A percentile compares a stretch with the other conserved stretches of the same genome.
Evolutionary conservation across 1,140 invertebrate genomes (phyloP).

Genomic region (Periplaneta americana): DNA sequence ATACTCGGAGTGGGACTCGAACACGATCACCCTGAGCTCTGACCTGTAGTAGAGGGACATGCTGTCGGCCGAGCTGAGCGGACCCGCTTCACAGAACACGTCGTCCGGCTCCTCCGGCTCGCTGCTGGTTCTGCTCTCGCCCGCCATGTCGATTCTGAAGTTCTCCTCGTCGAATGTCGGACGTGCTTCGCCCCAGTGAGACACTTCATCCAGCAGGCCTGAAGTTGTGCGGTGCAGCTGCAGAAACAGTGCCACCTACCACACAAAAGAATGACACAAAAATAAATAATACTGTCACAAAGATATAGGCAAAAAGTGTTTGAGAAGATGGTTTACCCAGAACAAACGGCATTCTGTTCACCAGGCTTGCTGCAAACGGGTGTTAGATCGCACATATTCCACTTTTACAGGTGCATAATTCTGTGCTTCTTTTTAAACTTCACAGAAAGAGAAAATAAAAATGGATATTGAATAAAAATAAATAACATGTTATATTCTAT

Average conservation of each 20-base stretch:
- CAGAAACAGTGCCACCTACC: constrained; percentile 15
- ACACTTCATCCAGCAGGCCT: constrained; percentile 2
- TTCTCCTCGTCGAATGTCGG: constrained; percentile 2
- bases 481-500: no score
- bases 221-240: neutral
- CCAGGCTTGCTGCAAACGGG: no score
- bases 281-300: no score
- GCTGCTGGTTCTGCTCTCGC: neutral
- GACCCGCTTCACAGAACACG: neutral
- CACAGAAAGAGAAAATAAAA: no score
- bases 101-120: neutral
- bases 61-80: neutral
- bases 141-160: constrained; percentile 3
- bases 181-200: constrained; percentile 6
- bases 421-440: no score
- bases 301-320: neutral
- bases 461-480: no score
- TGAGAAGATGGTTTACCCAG: no score
- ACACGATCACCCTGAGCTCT: no score
- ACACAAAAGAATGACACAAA: neutral
- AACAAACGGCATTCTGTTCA: no score
- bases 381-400: no score
- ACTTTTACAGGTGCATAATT: no score
- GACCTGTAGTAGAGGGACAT: neutral
- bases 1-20: no score